A percentile compares a stretch with the other conserved stretches of the same genome.
phyloP scores from a whole-genome alignment of 2,888 invertebrate species.

The Hermaeophaga mercurialis region DNA sequence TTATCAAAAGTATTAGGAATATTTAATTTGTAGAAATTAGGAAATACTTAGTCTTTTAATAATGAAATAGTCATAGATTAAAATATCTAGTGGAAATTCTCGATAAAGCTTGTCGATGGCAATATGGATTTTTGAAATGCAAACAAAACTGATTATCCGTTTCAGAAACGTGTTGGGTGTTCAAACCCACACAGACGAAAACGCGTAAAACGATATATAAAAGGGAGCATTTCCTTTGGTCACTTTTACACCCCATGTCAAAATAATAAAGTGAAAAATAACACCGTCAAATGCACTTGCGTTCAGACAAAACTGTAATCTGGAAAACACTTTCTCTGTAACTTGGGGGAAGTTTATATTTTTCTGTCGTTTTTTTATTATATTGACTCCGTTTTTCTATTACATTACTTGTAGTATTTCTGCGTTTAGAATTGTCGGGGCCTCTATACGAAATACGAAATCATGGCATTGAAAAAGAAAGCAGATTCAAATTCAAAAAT shows the following conservation, averaged over 20 bases:
- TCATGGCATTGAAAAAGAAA: no score
- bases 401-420: constrained; percentile 7
- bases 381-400: constrained; percentile 18
- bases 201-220: constrained; percentile 34
- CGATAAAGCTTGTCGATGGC: background rate
- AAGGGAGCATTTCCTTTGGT: constrained; percentile 47
- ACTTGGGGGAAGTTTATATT: constrained; percentile 33
- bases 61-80: no score
- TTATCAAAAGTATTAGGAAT: no score
- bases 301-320: constrained; percentile 39
- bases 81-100: no score
- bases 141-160: constrained; percentile 7
- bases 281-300: constrained; percentile 56
- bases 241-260: constrained; percentile 55
- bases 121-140: background rate
- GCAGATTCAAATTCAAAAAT: no score
- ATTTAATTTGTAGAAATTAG: no score
- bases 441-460: no score
- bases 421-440: background rate
- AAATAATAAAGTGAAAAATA: constrained; percentile 57
- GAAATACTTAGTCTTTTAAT: no score
- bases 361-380: constrained; percentile 30
- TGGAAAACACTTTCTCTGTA: constrained; percentile 29
- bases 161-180: constrained; percentile 16
- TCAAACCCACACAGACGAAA: constrained; percentile 26